Percentiles rank a stretch among this genome's conserved stretches.
Evolutionary conservation across 2,888 invertebrate species (phyloP).

Genomic region (Caenorhabditis doughertyi): DNA sequence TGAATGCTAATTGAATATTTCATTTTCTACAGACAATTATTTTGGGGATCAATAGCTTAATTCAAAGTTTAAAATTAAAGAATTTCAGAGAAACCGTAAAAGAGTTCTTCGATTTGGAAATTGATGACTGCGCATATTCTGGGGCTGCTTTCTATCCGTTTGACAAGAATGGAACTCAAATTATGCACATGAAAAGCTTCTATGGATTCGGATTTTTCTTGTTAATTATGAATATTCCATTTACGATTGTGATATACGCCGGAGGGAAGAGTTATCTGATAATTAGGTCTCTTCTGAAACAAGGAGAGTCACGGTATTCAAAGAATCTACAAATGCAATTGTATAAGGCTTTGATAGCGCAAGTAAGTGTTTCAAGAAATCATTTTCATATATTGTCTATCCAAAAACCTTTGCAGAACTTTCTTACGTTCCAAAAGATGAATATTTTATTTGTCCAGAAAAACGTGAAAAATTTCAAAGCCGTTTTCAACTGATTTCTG

Average conservation of each 20-base stretch:
- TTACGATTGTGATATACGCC: conserved; percentile 16
- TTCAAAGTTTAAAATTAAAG: too few relatives aligned
- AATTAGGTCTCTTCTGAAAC: conserved; percentile 15
- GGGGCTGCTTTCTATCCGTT: conserved; percentile 15
- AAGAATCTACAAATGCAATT: conserved; percentile 46
- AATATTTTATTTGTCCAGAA: too few relatives aligned
- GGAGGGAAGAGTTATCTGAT: conserved; percentile 28
- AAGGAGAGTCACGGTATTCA: conserved; percentile 25
- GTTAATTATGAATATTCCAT: conserved; percentile 7
- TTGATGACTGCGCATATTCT: conserved; percentile 11
- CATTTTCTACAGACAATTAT: too few relatives aligned
- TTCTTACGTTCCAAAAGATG: too few relatives aligned
- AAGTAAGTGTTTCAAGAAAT: conserved; percentile 15
- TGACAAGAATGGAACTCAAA: background rate
- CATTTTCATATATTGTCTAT: too few relatives aligned
- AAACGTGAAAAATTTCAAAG: too few relatives aligned
- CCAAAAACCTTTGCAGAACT: background rate
- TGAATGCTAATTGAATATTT: too few relatives aligned
- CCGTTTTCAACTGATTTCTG: too few relatives aligned
- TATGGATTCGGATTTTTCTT: background rate
- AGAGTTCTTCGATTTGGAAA: conserved; percentile 12
- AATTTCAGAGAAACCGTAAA: conserved; percentile 4
- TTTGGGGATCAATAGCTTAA: too few relatives aligned
- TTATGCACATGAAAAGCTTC: background rate
- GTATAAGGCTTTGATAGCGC: conserved; percentile 51